Evolutionary conservation across 1,140 invertebrate species (phyloP), one percentile per base, ranked within the genome.

Genomic region (Centruroides sculpturatus): DNA sequence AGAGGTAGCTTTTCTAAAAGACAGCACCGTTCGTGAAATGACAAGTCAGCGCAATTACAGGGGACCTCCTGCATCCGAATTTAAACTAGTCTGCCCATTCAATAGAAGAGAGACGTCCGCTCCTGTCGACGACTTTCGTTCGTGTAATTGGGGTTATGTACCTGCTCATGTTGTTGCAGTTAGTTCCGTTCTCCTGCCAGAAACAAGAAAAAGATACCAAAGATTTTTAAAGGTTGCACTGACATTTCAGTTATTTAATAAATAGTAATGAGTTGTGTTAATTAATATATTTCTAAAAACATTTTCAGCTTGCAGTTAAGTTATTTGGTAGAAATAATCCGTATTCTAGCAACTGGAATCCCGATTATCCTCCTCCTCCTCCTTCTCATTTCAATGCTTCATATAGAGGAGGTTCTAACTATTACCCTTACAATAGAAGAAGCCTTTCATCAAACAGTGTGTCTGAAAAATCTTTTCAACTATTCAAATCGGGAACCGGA

Each of bases 1-100:
- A 60, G 90, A 98, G 55, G 82, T 98, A 55, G 92, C 93, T 1
- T 98, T 98, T 74, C 76, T 97, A 1, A 83, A 87, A 59, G 91
- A 98, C 69, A 86, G 85, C 0, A 92, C 91, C 5, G 83, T 90
- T 5, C 65, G 77, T 13, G 83, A 89, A 74, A 82, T 89, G 74
- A 80, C 84, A 5, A n/a, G 46, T 13, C 34, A 56, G 12, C 46
- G 51, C 13, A 57, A 13, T 35, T 66, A 65, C 41, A 47, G 23
- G 54, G 58, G 60, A 41, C 66, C 64, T 59, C 52, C 54, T 35
- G 56, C 55, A 58, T 62, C 70, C 8, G 75, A 83, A 34, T 96
- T 92, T 73, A 84, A 92, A 69, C 72, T 98, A 23, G 74, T 98
- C 0, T 98, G 94, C 76, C 80, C 77, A 3, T 41, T 41, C 8